phyloP scores from a whole-genome alignment of 1,140 invertebrate genomes.

The Cyclina sinensis region DNA sequence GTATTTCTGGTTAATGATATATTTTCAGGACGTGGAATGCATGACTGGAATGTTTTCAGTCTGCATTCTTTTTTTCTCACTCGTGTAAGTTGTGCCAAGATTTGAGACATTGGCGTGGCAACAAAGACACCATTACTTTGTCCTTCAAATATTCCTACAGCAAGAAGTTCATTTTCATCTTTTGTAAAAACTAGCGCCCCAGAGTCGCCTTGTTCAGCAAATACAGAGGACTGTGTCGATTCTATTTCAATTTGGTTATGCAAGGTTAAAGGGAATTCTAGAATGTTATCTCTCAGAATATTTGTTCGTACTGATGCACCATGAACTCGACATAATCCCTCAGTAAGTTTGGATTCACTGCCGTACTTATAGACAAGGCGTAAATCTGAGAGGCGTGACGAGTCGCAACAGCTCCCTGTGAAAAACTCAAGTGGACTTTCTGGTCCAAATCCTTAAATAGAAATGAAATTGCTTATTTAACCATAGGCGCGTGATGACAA shows the following conservation, averaged over 20 bases:
- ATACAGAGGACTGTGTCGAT: not conserved
- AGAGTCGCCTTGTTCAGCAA: not conserved
- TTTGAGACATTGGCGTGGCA: not conserved
- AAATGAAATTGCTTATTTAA: too few relatives aligned
- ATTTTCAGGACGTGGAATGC: not conserved
- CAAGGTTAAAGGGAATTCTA: not conserved
- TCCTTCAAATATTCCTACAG: not conserved
- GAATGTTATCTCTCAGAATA: not conserved
- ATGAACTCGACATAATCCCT: not conserved
- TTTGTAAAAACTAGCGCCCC: not conserved
- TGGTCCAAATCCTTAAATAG: not conserved
- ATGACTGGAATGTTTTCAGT: not conserved
- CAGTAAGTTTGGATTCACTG: not conserved
- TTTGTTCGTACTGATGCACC: not conserved
- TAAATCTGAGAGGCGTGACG: not conserved
- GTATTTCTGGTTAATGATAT: not conserved
- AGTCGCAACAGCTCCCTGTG: not conserved
- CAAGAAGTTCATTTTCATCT: not conserved
- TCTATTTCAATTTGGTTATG: not conserved
- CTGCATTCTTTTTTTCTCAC: not conserved
- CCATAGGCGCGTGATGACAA: too few relatives aligned
- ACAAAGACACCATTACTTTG: not conserved
- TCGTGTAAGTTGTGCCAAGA: not conserved
- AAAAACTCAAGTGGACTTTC: not conserved
- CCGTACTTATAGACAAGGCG: not conserved